Conservation (phyloP, 2,797 vertebrate genomes). For the Gambelia wislizenii region DNA sequence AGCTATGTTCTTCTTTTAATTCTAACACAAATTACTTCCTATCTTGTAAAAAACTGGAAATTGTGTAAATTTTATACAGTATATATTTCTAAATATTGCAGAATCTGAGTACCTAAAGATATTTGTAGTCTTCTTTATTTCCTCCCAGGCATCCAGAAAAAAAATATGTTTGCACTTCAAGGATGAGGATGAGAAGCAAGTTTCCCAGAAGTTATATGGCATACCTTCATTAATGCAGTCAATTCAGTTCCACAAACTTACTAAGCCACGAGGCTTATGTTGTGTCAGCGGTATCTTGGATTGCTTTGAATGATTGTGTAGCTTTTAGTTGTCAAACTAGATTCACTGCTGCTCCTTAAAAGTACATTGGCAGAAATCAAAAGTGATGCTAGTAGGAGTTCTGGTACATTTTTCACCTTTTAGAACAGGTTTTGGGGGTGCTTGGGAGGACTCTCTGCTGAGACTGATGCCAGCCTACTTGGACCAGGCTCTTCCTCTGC, state of each 20-base stretch:
- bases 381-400: no score
- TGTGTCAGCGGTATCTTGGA: no score
- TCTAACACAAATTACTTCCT: constrained; percentile 24
- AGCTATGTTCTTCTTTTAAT: constrained; percentile 29
- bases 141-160: neutral
- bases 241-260: neutral
- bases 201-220: neutral
- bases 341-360: neutral
- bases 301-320: neutral
- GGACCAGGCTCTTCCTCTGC: no score
- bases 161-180: neutral
- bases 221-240: neutral
- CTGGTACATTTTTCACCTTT: no score
- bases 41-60: constrained; percentile 4
- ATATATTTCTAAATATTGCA: neutral
- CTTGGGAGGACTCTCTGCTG: no score
- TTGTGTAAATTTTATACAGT: neutral
- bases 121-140: neutral
- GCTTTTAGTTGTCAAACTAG: neutral
- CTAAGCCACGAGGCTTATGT: neutral
- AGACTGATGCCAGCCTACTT: no score
- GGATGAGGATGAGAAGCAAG: neutral
- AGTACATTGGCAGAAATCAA: no score
- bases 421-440: no score
- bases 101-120: neutral